A percentile compares a stretch with the other conserved stretches of the same genome.
Conservation (phyloP, 1,140 invertebrate genomes). For the Rhagoletis zephyria region DNA sequence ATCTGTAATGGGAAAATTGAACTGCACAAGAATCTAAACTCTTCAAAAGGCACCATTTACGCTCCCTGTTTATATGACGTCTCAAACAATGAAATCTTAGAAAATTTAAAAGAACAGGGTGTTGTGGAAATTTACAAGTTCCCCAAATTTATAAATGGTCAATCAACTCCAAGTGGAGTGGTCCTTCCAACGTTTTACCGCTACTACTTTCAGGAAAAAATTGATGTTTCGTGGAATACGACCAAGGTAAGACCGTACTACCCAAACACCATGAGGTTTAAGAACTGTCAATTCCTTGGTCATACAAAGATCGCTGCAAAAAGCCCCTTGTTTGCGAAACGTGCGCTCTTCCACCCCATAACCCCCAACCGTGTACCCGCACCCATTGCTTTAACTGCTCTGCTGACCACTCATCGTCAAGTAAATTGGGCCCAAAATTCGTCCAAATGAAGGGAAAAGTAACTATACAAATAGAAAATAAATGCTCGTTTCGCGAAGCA, state of each 20-base stretch:
- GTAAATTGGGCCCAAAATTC: too few species aligned
- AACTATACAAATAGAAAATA: too few species aligned
- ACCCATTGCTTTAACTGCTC: too few species aligned
- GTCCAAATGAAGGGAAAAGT: too few species aligned
- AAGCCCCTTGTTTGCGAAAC: too few species aligned
- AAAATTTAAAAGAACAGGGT: neutral
- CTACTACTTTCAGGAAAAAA: slow-evolving; percentile 20
- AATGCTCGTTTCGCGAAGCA: too few species aligned
- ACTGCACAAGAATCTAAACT: neutral
- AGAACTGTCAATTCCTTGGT: neutral
- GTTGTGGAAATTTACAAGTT: slow-evolving; percentile 52
- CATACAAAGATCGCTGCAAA: too few species aligned
- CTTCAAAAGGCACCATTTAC: too few species aligned
- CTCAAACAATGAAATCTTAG: slow-evolving; percentile 29
- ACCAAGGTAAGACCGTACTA: slow-evolving; percentile 19
- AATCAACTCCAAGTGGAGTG: neutral
- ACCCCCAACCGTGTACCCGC: too few species aligned
- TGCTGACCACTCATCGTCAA: too few species aligned
- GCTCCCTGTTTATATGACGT: slow-evolving; percentile 37
- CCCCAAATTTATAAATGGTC: slow-evolving; percentile 15
- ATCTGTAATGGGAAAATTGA: neutral
- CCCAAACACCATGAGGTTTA: slow-evolving; percentile 36
- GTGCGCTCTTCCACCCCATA: too few species aligned
- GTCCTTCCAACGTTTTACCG: slow-evolving; percentile 42
- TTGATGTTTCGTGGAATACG: slow-evolving; percentile 35